Evolutionary conservation across 2,888 invertebrate species (phyloP), one percentile per base, ranked within the genome.

Genomic region (Meganola albula): DNA sequence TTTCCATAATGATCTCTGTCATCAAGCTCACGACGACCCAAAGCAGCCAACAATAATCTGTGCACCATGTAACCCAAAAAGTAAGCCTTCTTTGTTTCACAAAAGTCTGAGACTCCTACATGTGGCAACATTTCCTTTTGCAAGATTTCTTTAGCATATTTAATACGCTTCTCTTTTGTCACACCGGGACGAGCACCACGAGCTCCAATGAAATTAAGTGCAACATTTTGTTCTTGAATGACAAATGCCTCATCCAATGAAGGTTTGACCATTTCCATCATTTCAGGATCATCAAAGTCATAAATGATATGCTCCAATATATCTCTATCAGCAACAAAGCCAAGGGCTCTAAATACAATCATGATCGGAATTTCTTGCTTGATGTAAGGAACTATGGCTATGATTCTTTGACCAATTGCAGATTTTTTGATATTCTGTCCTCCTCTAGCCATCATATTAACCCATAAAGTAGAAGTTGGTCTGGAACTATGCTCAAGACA

Each of bases 241-340:
- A 99, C 99, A 79, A 99, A 99, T 24, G 99, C 99, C 85, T 99
- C 99, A 80, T 99, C 99, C 34, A 99, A 83, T 0, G 99, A 99
- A 0, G 99, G 99, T 74, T 99, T 99, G 0, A 98, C 98, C 98
- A 99, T 99, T 90, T 99, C 99, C 99, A 99, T 99, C 98, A 99
- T 99, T 88, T 99, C 99, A 4, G 98, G 99, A 82, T 99, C 99
- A 77, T 99, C 98, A 83, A 99, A 99, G 71, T 99, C 99, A 74
- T 99, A 99, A 62, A 99, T 99, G 43, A 99, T 99, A 65, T 99
- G 99, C 70, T 99, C 99, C 11, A 99, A 87, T 62, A 99, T 99
- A 82, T 99, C 99, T 63, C 99, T 90, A 80, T 99, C 99, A 5
- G 99, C 98, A 24, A 99, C 99, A 84, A 99, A 99, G 18, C 99